Conservation (phyloP, 1,140 invertebrate species). For the Conopomorpha cramerella region DNA sequence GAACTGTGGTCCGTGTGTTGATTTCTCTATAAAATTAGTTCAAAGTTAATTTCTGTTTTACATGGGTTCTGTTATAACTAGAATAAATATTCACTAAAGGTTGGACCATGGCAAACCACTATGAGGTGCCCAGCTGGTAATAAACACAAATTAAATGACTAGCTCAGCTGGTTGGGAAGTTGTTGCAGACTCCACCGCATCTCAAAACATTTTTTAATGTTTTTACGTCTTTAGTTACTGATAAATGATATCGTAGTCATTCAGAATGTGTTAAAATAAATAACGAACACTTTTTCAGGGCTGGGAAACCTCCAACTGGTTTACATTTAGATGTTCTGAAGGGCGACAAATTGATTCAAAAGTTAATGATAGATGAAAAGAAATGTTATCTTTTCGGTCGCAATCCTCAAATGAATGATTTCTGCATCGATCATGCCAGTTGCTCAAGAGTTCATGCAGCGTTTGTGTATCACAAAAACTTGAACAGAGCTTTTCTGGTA, state of each 20-base stretch:
- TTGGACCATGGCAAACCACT: conserved; percentile 78
- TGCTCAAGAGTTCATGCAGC: conserved; percentile 97
- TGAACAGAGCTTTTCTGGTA: conserved; percentile 94
- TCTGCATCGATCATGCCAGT: conserved; percentile 97
- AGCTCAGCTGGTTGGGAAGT: too few relatives aligned
- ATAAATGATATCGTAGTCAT: too few relatives aligned
- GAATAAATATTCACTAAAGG: background rate
- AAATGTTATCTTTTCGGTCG: conserved; percentile 98
- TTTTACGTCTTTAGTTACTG: too few relatives aligned
- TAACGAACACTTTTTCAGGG: conserved; percentile 88
- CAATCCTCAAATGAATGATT: conserved; percentile 96
- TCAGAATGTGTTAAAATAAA: too few relatives aligned
- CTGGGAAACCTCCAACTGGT: conserved; percentile 94
- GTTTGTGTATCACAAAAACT: conserved; percentile 95
- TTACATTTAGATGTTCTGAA: conserved; percentile 97
- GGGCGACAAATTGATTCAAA: conserved; percentile 95
- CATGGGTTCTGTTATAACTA: too few relatives aligned
- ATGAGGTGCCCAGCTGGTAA: conserved; percentile 86
- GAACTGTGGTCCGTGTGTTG: too few relatives aligned
- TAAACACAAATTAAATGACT: too few relatives aligned
- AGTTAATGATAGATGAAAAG: conserved; percentile 99
- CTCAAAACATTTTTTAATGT: too few relatives aligned
- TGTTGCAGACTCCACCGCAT: too few relatives aligned
- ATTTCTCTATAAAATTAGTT: too few relatives aligned
- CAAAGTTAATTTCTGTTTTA: too few relatives aligned